phyloP scores from a whole-genome alignment of 92 coral and sea anemone species.

The Epizoanthus stellaris region DNA sequence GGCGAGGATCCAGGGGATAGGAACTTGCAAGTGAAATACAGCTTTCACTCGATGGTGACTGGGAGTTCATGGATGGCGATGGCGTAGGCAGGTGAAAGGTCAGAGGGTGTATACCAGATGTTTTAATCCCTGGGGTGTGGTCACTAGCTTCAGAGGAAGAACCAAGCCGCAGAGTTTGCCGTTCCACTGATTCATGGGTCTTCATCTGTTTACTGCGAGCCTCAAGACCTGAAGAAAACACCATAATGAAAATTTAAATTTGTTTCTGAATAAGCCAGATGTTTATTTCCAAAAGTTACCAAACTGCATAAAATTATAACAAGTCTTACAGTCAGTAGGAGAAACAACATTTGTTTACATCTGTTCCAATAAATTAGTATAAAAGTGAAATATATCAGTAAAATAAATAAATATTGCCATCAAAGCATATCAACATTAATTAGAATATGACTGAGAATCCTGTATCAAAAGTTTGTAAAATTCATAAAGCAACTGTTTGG shows the following conservation, averaged over 20 bases:
- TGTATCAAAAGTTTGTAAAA: no score
- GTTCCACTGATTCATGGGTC: conserved; percentile 20
- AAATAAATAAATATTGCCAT: no score
- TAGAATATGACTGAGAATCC: no score
- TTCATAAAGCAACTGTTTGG: no score
- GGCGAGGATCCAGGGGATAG: conserved; percentile 69
- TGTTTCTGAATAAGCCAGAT: not conserved
- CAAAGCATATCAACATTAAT: no score
- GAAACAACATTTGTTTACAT: no score
- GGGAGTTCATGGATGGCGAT: conserved; percentile 84
- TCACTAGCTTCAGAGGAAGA: conserved; percentile 46
- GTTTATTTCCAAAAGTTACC: no score
- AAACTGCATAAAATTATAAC: no score
- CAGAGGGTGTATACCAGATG: conserved; percentile 19
- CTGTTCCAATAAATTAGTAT: no score
- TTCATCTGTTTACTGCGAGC: conserved; percentile 38
- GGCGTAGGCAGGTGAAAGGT: conserved; percentile 84
- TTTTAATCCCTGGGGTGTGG: conserved; percentile 5
- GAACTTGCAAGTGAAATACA: conserved; percentile 44
- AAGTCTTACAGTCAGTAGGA: no score
- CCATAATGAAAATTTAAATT: not conserved
- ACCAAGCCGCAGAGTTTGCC: conserved; percentile 36
- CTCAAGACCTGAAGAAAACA: conserved; percentile 50
- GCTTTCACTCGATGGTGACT: conserved; percentile 80
- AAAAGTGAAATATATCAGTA: no score